These are phyloP conservation scores for Torymus auratus DNA, from an alignment of 2,888 invertebrate genomes.

Conservation along the genomic window DNA sequence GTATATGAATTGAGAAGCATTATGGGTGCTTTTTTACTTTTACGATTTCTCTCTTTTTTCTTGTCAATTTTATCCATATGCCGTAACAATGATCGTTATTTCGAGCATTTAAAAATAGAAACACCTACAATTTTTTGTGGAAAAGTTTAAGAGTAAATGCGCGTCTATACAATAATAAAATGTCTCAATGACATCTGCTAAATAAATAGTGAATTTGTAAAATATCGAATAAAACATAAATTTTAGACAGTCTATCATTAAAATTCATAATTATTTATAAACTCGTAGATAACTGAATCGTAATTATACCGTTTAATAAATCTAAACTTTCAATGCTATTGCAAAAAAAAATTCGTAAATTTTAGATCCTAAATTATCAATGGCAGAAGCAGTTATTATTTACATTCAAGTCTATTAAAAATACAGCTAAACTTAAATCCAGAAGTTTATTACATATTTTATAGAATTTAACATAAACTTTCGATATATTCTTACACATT, in stretches of 20 bases:
- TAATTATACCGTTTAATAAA: too few species aligned
- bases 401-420: too few species aligned
- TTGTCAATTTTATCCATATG: slow-evolving; percentile 12
- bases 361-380: background rate
- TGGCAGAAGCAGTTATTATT: too few species aligned
- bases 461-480: background rate
- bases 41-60: slow-evolving; percentile 21
- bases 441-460: too few species aligned
- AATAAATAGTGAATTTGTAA: background rate
- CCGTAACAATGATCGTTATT: background rate
- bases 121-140: background rate
- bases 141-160: slow-evolving; percentile 9
- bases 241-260: background rate
- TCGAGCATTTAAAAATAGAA: slow-evolving; percentile 16
- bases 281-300: too few species aligned
- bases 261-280: too few species aligned
- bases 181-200: background rate
- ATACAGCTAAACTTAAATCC: too few species aligned
- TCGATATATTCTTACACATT: background rate
- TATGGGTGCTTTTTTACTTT: slow-evolving; percentile 44
- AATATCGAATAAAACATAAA: background rate
- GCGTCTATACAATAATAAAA: background rate
- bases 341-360: background rate
- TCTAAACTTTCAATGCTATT: too few species aligned
- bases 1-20: background rate